Evolutionary conservation across 2,888 invertebrate species (phyloP), one percentile per base, ranked within the genome.

Genomic region (Nemapogon koenigi): DNA sequence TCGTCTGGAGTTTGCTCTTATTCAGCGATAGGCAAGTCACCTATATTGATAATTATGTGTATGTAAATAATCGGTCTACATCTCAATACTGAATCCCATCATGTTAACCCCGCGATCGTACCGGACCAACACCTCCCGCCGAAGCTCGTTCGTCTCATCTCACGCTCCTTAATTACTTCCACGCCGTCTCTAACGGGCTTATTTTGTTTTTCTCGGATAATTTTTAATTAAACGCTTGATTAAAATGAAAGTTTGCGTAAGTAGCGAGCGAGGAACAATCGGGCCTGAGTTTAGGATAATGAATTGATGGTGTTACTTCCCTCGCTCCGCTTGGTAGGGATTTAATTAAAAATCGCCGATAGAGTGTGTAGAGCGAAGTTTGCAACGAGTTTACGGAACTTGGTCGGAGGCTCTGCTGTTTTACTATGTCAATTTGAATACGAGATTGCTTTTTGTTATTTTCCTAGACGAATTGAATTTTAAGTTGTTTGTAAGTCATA

Each of bases 181-280:
- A 71, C 68, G 67, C 72, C 71, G 69, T 71, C 73, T 17, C 73
- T 72, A 73, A 73, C 75, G 64, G 72, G 69, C 76, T 76, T 76
- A 76, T 76, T 78, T 78, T 76, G 78, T 78, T 76, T 76, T 78
- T 76, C 75, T 73, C 72, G 70, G 75, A 75, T 76, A 78, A 78
- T 78, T 78, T 78, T 78, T 76, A 78, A 78, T 78, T 78, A 78
- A 76, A 78, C 72, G 78, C 75, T 76, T 78, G 78, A 78, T 78
- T 76, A 78, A 78, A 78, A 78, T 78, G 73, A 78, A 76, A 78
- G 76, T 78, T 78, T 75, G 75, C 72, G 70, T 76, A 78, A 78
- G 78, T 78, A 76, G 70, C 75, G 71, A 68, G 66, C 75, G 71
- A 65, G 69, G 70, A 76, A 76, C 75, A 76, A 76, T 78, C 75